Conservation (phyloP, 2,888 invertebrate species). For the Caenorhabditis wallacei region DNA sequence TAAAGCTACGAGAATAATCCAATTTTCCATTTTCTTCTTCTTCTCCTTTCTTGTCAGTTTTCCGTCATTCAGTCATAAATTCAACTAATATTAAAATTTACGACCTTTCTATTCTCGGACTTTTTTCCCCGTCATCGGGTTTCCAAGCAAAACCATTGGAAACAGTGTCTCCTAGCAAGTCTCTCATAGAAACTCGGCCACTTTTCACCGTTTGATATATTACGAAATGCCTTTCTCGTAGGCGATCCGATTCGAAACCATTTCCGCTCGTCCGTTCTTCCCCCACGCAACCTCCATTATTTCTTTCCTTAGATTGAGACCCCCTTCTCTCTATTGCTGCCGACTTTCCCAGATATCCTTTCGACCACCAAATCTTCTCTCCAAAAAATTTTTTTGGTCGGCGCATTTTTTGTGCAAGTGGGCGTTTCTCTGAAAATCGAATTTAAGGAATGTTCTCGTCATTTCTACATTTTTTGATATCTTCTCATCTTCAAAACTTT, state of each 20-base stretch:
- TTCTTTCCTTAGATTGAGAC: constrained; percentile 33
- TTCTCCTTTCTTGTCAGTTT: constrained; percentile 10
- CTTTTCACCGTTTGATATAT: constrained; percentile 46
- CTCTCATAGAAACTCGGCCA: constrained; percentile 31
- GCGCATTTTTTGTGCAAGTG: neutral
- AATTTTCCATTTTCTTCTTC: too few relatives aligned
- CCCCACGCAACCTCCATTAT: constrained; percentile 44
- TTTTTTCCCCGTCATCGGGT: neutral
- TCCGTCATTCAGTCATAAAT: neutral
- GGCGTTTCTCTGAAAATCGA: constrained; percentile 2
- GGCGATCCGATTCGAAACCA: constrained; percentile 48
- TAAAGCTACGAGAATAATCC: too few relatives aligned
- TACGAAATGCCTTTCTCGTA: constrained; percentile 55
- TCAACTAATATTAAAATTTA: constrained; percentile 26
- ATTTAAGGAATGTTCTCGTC: neutral
- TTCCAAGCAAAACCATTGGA: constrained; percentile 26
- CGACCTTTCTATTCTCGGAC: neutral
- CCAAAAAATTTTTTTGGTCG: neutral
- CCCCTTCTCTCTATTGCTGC: constrained; percentile 26
- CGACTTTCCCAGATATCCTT: constrained; percentile 20
- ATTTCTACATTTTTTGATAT: neutral
- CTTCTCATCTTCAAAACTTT: neutral
- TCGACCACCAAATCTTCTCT: neutral
- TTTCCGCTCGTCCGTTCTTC: constrained; percentile 52
- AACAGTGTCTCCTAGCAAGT: constrained; percentile 13